These are phyloP conservation scores for Dryas iulia DNA, from an alignment of 1,140 invertebrate genomes.

Conservation along the genomic window DNA sequence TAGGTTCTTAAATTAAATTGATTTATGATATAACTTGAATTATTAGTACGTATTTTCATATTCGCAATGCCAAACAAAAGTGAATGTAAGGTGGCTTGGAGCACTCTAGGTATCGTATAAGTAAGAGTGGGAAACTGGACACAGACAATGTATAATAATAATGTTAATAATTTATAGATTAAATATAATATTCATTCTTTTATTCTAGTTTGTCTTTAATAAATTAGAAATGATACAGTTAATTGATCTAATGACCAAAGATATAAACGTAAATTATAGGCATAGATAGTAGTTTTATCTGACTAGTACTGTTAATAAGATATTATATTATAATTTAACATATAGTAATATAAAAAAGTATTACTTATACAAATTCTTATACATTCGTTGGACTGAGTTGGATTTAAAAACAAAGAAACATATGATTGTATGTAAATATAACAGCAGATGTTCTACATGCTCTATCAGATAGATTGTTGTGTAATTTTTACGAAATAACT, in stretches of 20 bases:
- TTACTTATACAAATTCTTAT: too few relatives aligned
- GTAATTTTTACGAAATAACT: background rate
- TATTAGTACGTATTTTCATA: slow-evolving; percentile 4
- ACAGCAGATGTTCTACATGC: background rate
- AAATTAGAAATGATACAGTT: background rate
- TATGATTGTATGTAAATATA: background rate
- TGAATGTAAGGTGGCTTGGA: slow-evolving; percentile 64
- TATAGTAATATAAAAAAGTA: too few relatives aligned
- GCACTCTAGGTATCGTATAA: slow-evolving; percentile 24
- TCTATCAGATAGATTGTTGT: background rate
- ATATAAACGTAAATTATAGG: background rate
- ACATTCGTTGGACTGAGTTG: background rate
- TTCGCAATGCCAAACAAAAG: slow-evolving; percentile 66
- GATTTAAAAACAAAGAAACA: background rate
- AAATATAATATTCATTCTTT: background rate
- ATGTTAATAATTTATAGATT: slow-evolving; percentile 7
- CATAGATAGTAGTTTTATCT: background rate
- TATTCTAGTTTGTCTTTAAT: background rate
- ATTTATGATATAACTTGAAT: background rate
- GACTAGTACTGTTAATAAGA: background rate
- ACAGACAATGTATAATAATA: slow-evolving; percentile 16
- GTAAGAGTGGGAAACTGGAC: slow-evolving; percentile 30
- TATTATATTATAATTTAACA: too few relatives aligned
- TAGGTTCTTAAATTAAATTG: slow-evolving; percentile 3
- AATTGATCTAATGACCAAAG: background rate